Percentiles rank a stretch among this genome's conserved stretches.
These are phyloP conservation scores for Pocillopora verrucosa DNA, from an alignment of 64 coral and sea anemone species.

Conservation along the genomic window DNA sequence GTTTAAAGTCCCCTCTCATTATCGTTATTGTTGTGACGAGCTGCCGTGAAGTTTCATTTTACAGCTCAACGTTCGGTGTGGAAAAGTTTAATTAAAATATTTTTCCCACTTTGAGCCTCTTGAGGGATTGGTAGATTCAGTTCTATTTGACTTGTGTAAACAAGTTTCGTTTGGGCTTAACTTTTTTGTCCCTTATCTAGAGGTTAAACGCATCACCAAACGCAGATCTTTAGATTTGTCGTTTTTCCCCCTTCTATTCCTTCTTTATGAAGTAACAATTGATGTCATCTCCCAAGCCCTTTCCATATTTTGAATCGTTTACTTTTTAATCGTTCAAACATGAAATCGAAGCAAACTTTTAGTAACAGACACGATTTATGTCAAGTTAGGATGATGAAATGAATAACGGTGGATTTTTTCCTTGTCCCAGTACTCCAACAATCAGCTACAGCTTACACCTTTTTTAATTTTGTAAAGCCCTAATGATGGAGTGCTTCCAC, in stretches of 20 bases:
- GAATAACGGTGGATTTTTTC: neutral
- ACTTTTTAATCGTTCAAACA: neutral
- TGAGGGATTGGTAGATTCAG: neutral
- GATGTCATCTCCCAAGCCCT: neutral
- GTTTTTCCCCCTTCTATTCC: neutral
- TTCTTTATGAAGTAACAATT: too few species aligned
- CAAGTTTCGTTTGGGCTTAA: neutral
- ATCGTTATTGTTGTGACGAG: conserved; percentile 4
- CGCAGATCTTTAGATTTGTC: neutral
- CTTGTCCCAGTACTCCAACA: neutral
- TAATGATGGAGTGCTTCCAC: neutral
- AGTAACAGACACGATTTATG: neutral
- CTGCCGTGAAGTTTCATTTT: neutral
- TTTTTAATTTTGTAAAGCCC: neutral
- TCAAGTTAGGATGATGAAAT: neutral
- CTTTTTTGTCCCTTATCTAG: neutral
- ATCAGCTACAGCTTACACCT: too few species aligned
- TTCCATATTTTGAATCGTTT: neutral
- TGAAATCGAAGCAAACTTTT: neutral
- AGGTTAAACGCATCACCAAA: conserved; percentile 1
- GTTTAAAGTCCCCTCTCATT: conserved; percentile 27
- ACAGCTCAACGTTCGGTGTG: neutral
- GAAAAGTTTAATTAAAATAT: conserved; percentile 9
- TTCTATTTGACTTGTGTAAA: neutral
- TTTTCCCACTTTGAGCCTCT: neutral